Percentiles rank a stretch among this genome's conserved stretches.
These are phyloP conservation scores for Sycophila sp. DNA, from an alignment of 1,140 invertebrate genomes.

Conservation along the genomic window DNA sequence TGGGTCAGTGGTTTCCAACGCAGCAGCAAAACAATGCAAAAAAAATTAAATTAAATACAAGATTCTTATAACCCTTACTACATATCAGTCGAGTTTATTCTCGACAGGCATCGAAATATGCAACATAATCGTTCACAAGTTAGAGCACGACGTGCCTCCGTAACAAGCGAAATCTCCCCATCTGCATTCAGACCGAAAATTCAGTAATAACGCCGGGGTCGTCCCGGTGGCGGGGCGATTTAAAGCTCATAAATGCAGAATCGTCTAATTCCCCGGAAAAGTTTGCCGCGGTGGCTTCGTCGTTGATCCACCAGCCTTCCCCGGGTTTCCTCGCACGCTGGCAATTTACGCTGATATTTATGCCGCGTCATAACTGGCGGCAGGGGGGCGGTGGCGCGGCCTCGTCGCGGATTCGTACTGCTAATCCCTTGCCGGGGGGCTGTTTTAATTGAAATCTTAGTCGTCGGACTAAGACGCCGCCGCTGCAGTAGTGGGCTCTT, in stretches of 20 bases:
- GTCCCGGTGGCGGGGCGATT: conserved; percentile 50
- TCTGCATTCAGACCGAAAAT: neutral
- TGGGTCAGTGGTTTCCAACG: too few species aligned
- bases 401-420: conserved; percentile 63
- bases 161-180: too few species aligned
- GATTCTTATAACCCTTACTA: too few species aligned
- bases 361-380: conserved; percentile 65
- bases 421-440: conserved; percentile 63
- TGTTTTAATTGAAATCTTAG: conserved; percentile 69
- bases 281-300: conserved; percentile 51
- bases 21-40: too few species aligned
- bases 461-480: too few species aligned
- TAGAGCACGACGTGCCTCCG: too few species aligned
- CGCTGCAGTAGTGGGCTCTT: conserved; percentile 63
- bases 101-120: too few species aligned
- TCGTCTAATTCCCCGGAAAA: conserved; percentile 57
- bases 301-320: conserved; percentile 46
- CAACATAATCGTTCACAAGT: too few species aligned
- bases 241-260: conserved; percentile 63
- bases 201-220: neutral
- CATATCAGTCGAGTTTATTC: too few species aligned
- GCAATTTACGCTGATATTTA: conserved; percentile 68
- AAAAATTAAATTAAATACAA: too few species aligned
- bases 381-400: conserved; percentile 13
- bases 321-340: conserved; percentile 43